Evolutionary conservation across 2,113 vertebrate genomes (phyloP), one percentile per base, ranked within the genome.

Genomic region (Pachyramphus minor): DNA sequence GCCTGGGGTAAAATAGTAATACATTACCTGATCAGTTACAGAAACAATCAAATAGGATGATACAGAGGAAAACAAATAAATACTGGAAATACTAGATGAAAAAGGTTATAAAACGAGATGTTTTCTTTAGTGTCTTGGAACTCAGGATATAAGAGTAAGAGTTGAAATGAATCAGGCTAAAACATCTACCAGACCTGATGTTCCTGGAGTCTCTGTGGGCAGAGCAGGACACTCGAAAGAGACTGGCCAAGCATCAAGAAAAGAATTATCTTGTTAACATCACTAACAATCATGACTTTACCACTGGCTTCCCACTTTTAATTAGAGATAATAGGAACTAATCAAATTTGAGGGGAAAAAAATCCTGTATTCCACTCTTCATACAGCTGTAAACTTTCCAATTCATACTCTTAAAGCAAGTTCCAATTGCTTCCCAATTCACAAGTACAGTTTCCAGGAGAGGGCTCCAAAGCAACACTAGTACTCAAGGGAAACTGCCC

Each of bases 401-500:
- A 21, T 64, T 64, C 21, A 25, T 39, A 52, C 6, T 91, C 45
- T 56, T 52, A 45, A 53, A 53, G 12, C 8, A 86, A 88, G 30
- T 69, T 86, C 41, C 50, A 85, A 50, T 56, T 82, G 6, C 35
- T 93, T 94, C 66, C 81, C 31, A 66, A 59, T 52, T 86, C 71
- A 88, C 27, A 84, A 91, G 21, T 69, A 41, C 41, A 83, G 7
- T 85, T 97, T 96, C 93, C 94, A 96, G 96, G 78, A 96, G 91
- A 93, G 93, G 91, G 91, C 95, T 97, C 95, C 95, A 96, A 93
- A 96, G 45, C 53, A 91, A 37, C 81, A 83, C 16, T n/a, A 82
- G 78, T 85, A 73, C 58, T 89, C 78, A 50, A 80, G 33, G 55
- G 62, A 95, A 73, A 55, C 50, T 69, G n/a, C 58, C 58, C 2